A percentile compares a stretch with the other conserved stretches of the same genome.
These are phyloP conservation scores for Drosophila kanekoi DNA, from an alignment of 2,888 invertebrate genomes.

Conservation along the genomic window DNA sequence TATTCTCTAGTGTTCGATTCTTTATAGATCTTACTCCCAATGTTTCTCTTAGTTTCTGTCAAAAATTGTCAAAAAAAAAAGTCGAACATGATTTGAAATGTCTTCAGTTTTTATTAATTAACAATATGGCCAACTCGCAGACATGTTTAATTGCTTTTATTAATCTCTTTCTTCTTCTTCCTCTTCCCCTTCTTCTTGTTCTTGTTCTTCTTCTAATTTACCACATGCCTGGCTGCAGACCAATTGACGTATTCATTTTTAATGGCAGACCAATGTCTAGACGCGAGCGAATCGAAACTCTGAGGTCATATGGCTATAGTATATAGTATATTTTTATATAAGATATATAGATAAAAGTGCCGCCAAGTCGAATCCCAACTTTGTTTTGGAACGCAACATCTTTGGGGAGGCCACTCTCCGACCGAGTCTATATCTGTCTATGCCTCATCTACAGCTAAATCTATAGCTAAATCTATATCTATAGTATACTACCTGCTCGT, in stretches of 20 bases:
- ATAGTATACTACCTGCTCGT: slow-evolving; percentile 31
- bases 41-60: too few relatives aligned
- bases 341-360: slow-evolving; percentile 27
- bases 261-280: slow-evolving; percentile 73
- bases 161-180: slow-evolving; percentile 10
- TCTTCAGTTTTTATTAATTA: slow-evolving; percentile 14
- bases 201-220: slow-evolving; percentile 8
- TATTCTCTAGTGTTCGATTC: too few relatives aligned
- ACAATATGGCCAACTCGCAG: slow-evolving; percentile 30
- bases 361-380: slow-evolving; percentile 32
- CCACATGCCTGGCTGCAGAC: slow-evolving; percentile 48
- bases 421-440: slow-evolving; percentile 9
- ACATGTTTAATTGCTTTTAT: slow-evolving; percentile 20
- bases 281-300: slow-evolving; percentile 60
- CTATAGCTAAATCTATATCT: slow-evolving; percentile 16
- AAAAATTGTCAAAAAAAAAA: neutral
- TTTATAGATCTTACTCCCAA: too few relatives aligned
- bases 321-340: slow-evolving; percentile 24
- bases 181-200: too few relatives aligned
- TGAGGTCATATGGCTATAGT: slow-evolving; percentile 67
- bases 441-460: slow-evolving; percentile 12
- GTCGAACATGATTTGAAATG: neutral
- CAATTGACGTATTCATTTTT: slow-evolving; percentile 64
- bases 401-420: slow-evolving; percentile 71
- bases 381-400: slow-evolving; percentile 45